Percentiles rank a stretch among this genome's conserved stretches.
phyloP scores from a whole-genome alignment of 2,797 vertebrate genomes.

The Sebastes trivittatus region DNA sequence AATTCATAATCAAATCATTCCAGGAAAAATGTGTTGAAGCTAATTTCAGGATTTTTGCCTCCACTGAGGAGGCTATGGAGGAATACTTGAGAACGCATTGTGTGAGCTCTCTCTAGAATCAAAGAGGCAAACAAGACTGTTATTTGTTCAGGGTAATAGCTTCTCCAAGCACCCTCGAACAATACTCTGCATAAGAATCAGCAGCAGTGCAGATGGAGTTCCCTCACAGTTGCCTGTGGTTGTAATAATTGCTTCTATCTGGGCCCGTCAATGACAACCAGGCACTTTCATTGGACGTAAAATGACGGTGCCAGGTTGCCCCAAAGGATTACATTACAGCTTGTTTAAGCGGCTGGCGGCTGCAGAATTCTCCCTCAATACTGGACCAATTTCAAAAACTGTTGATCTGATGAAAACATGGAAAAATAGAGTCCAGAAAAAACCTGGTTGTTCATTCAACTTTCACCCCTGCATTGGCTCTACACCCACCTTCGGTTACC shows the following conservation, averaged over 20 bases:
- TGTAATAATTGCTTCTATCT: conserved; percentile 1
- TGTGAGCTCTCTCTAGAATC: conserved; percentile 42
- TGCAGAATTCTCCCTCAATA: no score
- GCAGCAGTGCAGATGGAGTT: conserved; percentile 14
- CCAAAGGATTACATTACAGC: no score
- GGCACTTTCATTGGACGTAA: no score
- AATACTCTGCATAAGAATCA: conserved; percentile 34
- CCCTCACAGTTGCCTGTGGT: neutral
- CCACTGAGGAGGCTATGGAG: neutral
- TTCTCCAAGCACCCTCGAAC: conserved; percentile 39
- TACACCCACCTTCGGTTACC: neutral
- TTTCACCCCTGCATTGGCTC: neutral
- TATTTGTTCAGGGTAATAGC: conserved; percentile 62
- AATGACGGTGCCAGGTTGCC: no score
- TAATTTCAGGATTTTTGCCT: conserved; percentile 26
- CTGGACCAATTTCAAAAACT: no score
- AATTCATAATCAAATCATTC: conserved; percentile 11
- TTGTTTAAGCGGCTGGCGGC: no score
- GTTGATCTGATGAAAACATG: no score
- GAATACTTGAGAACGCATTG: neutral
- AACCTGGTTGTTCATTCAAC: neutral
- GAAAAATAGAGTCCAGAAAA: no score
- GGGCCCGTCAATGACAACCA: no score
- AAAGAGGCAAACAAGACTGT: conserved; percentile 49
- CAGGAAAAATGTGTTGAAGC: conserved; percentile 20